Evolutionary conservation across 2,113 vertebrate genomes (phyloP).

Genomic region (Saguinus imperator): DNA sequence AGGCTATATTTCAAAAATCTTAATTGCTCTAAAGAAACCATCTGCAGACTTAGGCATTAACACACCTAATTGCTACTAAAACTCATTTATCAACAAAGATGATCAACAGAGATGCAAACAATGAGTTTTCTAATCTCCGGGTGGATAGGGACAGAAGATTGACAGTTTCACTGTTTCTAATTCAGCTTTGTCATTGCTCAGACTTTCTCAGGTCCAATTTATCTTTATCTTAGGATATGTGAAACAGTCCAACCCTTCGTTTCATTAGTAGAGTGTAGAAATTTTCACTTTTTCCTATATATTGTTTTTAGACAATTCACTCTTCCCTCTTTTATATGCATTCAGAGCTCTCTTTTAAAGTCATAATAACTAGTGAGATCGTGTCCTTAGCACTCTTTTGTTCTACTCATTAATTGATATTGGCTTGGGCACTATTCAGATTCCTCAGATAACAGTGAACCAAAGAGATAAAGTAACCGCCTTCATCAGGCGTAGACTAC

Average conservation of each 20-base stretch:
- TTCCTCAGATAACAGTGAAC: background rate
- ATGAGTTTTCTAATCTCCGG: background rate
- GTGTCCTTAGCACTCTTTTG: background rate
- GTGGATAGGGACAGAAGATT: background rate
- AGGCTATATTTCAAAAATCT: constrained; percentile 21
- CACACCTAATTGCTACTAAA: background rate
- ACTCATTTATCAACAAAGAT: background rate
- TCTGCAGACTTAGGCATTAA: background rate
- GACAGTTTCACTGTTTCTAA: background rate
- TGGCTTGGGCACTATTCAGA: background rate
- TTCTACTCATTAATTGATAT: background rate
- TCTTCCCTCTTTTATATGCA: background rate
- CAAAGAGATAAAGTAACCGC: background rate
- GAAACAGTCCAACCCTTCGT: background rate
- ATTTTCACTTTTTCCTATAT: background rate
- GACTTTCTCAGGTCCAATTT: background rate
- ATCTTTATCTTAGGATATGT: background rate
- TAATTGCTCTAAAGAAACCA: constrained; percentile 14
- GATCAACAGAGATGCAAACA: background rate
- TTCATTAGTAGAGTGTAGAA: background rate
- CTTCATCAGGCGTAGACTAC: background rate
- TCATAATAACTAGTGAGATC: background rate
- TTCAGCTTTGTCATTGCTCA: background rate
- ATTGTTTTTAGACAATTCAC: background rate
- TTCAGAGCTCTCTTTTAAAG: background rate